Evolutionary conservation across 2,888 invertebrate genomes (phyloP), one percentile per base, ranked within the genome.

Genomic region (Anarsia innoxiella): DNA sequence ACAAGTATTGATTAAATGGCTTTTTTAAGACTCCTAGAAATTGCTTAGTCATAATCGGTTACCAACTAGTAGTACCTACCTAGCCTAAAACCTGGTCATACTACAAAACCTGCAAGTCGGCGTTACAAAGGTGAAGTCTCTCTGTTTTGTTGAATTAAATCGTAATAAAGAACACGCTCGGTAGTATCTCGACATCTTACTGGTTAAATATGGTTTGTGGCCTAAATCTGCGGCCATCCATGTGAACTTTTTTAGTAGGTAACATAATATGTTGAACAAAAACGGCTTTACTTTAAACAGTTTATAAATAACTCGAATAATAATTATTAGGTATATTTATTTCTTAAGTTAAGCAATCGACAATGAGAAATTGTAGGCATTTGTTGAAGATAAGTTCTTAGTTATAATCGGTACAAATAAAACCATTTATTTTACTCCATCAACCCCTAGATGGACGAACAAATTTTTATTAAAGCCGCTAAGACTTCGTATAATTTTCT

Each of bases 401-500:
- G 4, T n/a, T 25, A 25, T 9, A 9, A n/a, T 25, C 2, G 5
- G 25, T 25, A 25, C n/a, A n/a, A 29, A 36, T 36, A 42, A 30
- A 33, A 15, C 31, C 37, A 72, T 69, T 69, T 61, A 62, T 67
- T 59, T 56, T 55, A 53, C 60, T 64, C 55, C 55, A 56, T 62
- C 65, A 57, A 60, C 68, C 71, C 72, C 59, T 34, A 47, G 44
- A 31, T 28, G 46, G 44, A 41, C 47, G 67, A 65, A 70, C 79
- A 78, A 80, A 82, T 82, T 83, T 83, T 82, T 82, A 78, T 76
- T 75, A 77, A 70, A 61, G 68, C 54, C 55, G 70, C 66, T 79
- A 82, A 82, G 79, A 58, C 80, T 59, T 57, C 56, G 83, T 66
- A 83, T 83, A 83, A 83, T 83, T 80, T 82, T 71, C 70, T 76